Evolutionary conservation across 2,888 invertebrate species (phyloP), one percentile per base, ranked within the genome.

Genomic region (Phyllotreta cruciferae): DNA sequence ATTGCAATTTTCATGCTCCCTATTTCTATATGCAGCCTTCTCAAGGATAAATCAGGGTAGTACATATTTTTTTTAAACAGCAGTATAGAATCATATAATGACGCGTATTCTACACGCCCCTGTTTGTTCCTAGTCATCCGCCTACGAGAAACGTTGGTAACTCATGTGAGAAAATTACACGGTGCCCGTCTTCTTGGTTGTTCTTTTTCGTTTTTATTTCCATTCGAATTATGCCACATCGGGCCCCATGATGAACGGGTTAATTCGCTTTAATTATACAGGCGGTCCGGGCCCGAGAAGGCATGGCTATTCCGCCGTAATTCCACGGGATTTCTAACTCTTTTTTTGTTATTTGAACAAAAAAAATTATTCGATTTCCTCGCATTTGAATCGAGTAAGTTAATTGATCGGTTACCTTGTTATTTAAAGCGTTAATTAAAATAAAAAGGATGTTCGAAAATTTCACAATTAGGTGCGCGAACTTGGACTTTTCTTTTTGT

Each of bases 181-280:
- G 36, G 35, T 34, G 36, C n/a, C 34, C 11, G 24, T 24, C 24
- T 24, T 24, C 24, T 24, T 24, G 24, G 24, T 24, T 24, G 24
- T 24, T 35, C 35, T 49, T 9, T 36, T 49, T 49, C 14, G 10
- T 8, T 35, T 49, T 49, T 49, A 35, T 35, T 49, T n/a, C 36
- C 35, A 35, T 49, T 35, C 49, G 35, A 35, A 35, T 35, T 49
- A 49, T 47, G 47, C 47, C 47, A 47, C 47, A 49, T 49, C 35
- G 49, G 36, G 35, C 35, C 6, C 49, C 49, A 49, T 35, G 49
- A 49, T 49, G 49, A 49, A 49, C 36, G 49, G 49, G 35, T 49
- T 49, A 49, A 49, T 49, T 49, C 36, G 49, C 35, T 49, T 49
- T 49, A 49, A 49, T 49, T 49, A 49, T 49, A 49, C 36, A 49